Conservation (phyloP, 2,113 vertebrate species). For the Hippopotamus amphibius region DNA sequence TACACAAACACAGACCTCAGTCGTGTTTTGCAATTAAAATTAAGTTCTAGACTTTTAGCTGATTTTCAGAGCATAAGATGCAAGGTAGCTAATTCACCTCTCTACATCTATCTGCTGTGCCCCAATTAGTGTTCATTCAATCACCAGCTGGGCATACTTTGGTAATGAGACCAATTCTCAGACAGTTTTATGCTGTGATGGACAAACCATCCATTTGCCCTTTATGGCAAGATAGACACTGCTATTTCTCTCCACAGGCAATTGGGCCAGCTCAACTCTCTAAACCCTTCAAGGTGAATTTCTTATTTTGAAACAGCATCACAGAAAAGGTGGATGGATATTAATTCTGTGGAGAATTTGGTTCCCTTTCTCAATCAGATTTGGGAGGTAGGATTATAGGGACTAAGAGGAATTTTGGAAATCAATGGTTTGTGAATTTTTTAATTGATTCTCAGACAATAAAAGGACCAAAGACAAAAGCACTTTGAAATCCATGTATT, state of each 20-base stretch:
- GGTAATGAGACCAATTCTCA: neutral
- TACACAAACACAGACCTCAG: neutral
- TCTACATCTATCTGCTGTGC: neutral
- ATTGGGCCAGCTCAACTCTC: neutral
- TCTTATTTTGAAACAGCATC: conserved; percentile 10
- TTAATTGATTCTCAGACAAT: neutral
- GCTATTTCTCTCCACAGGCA: neutral
- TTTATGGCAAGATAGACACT: neutral
- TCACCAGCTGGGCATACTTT: neutral
- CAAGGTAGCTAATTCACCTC: neutral
- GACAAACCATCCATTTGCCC: neutral
- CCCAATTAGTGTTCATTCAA: neutral
- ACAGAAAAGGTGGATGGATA: neutral
- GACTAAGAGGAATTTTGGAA: neutral
- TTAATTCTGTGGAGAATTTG: neutral
- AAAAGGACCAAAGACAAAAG: neutral
- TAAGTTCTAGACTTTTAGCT: neutral
- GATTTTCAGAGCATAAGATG: neutral
- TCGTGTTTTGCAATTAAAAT: neutral
- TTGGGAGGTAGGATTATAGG: neutral
- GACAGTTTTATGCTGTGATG: neutral
- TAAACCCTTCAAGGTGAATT: neutral
- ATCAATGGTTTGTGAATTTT: neutral
- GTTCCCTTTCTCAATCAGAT: neutral
- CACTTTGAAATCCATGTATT: neutral